Base-by-base conservation (phyloP, 2,888 invertebrate species). In the Serripes groenlandicus region DNA sequence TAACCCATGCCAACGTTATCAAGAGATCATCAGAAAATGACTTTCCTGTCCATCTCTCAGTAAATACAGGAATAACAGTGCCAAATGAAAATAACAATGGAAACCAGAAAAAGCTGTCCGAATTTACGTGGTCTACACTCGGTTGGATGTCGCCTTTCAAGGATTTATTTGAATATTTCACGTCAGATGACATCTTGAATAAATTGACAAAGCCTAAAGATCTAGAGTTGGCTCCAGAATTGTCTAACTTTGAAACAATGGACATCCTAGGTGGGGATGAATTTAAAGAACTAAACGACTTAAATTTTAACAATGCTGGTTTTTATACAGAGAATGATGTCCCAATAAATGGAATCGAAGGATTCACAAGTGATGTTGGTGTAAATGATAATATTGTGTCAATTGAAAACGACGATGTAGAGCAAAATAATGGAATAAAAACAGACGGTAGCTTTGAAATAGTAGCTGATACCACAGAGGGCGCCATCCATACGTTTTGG, bases 1-100 rank as follows among this genome's bases (percentile, higher is more conserved):
- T n/a, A n/a, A n/a, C n/a, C n/a, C n/a, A n/a, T n/a, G 30, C 60
- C 26, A 32, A 18, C 34, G 30, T 34, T n/a, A 4, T 62, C 0
- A 62, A 62, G 34, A 32, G 62, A 34, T 62, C 62, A 2, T 18
- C 62, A 1, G 62, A 62, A 62, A 62, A 62, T 62, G 62, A 62
- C 34, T 34, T 21, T 21, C 32, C 5, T 62, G 62, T 32, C n/a
- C 32, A n/a, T 21, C n/a, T 21, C 11, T 3, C 15, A 34, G 32
- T 2, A 18, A 32, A 18, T 34, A 62, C n/a, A 5, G 34, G 7
- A 15, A 21, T 9, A 1, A 5, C 3, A 30, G 28, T 34, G 3
- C 15, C 3, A 34, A 26, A 28, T 7, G 28, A 1, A 30, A 18
- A 28, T 18, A 0, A 26, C 11, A 26, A 28, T 60, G 30, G 4